Conservation (phyloP, 2,113 vertebrate genomes). For the Gasterosteus nipponicus region DNA sequence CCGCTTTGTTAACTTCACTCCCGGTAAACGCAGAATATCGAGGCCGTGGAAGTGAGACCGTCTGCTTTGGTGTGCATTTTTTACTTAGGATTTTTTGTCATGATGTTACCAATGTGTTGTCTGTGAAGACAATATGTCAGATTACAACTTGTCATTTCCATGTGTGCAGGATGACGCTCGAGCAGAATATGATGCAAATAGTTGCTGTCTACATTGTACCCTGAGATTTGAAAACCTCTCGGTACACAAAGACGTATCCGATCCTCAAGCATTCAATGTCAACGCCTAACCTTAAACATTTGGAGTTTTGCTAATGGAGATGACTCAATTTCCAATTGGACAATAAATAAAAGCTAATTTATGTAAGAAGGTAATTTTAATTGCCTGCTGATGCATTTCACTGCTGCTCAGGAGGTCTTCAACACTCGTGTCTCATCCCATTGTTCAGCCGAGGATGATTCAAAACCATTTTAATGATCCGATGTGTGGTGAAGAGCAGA, state of each 20-base stretch:
- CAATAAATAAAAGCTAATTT: conserved; percentile 54
- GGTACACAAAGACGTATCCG: too few species aligned
- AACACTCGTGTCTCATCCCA: background rate
- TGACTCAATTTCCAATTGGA: conserved; percentile 37
- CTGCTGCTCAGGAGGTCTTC: conserved; percentile 18
- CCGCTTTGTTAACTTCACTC: conserved; percentile 64
- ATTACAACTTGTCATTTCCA: background rate
- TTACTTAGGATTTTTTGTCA: background rate
- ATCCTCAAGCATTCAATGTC: too few species aligned
- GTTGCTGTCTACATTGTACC: background rate
- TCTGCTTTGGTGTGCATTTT: background rate
- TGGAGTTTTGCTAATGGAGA: background rate
- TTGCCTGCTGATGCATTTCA: conserved; percentile 18
- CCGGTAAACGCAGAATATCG: conserved; percentile 59
- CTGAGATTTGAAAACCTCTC: background rate
- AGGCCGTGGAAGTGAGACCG: conserved; percentile 52
- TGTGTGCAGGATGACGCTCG: background rate
- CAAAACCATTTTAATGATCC: background rate
- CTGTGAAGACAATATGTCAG: background rate
- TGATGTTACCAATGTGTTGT: background rate
- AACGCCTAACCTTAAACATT: background rate
- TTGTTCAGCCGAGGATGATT: too few species aligned
- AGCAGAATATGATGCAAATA: background rate
- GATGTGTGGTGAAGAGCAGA: background rate
- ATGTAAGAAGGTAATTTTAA: conserved; percentile 38